Evolutionary conservation across 1,140 invertebrate species (phyloP), one percentile per base, ranked within the genome.

Genomic region (Psilanteris sp.): DNA sequence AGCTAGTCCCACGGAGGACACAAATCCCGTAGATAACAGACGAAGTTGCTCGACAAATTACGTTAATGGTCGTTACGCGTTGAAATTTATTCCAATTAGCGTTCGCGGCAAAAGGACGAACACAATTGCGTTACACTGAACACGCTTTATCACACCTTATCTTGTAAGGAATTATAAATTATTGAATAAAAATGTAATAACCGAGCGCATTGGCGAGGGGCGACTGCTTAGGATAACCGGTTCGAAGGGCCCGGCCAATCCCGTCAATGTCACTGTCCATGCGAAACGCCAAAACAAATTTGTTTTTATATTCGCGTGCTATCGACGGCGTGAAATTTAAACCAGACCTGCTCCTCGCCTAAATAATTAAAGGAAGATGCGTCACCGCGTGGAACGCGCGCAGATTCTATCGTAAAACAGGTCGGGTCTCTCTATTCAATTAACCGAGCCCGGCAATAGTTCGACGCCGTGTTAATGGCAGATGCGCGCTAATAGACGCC

Each of bases 291-390:
- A 71, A 77, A 70, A 77, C 73, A 70, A 70, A 77, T 77, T 77
- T 77, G 66, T 43, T 66, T 64, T 44, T 68, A 55, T 52, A 39
- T 27, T 44, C 46, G 57, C 41, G 66, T 39, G 52, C 46, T 62
- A 75, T 75, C 67, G 71, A 75, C 59, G 62, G 48, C 50, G 54
- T 67, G 61, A 67, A 72, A 78, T 78, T 71, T 67, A 70, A 71
- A 62, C 59, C 66, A 50, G 54, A 62, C 64, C 76, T 55, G 66
- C 46, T 72, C 20, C 32, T 62, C 67, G 66, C 62, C 46, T 61
- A 71, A 75, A 78, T 74, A 72, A 78, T 78, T 78, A 71, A 71
- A 71, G 52, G 61, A 67, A 41, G 66, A 61, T 48, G 59, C 66
- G 74, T 59, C 64, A 52, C 59, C 39, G 59, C 64, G 54, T 43